Conservation (phyloP, 2,797 vertebrate species). For the Amblyopsis hoosieri region DNA sequence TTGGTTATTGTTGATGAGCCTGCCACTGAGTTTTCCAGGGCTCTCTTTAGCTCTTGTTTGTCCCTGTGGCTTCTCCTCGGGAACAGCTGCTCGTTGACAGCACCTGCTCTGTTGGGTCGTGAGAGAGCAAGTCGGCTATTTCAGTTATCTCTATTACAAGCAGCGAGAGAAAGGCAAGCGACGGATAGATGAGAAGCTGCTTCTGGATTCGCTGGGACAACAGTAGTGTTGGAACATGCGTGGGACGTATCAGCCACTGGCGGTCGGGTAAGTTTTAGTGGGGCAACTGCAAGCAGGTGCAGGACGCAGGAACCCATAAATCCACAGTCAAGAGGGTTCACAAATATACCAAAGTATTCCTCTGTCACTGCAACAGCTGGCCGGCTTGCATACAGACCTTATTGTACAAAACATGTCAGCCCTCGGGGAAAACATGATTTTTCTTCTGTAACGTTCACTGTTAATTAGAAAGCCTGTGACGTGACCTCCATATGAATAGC, state of each 20-base stretch:
- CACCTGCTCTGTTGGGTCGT: slow-evolving; percentile 43
- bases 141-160: slow-evolving; percentile 42
- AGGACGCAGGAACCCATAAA: background rate
- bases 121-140: slow-evolving; percentile 51
- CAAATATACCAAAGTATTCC: slow-evolving; percentile 48
- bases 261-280: slow-evolving; percentile 28
- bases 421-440: too few relatives aligned
- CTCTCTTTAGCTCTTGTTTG: slow-evolving; percentile 17
- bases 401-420: slow-evolving; percentile 11
- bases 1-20: background rate
- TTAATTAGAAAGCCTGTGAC: too few relatives aligned
- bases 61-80: background rate
- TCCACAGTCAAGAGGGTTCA: slow-evolving; percentile 37
- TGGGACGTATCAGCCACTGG: background rate
- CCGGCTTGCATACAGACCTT: slow-evolving; percentile 35
- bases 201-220: slow-evolving; percentile 13
- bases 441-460: too few relatives aligned
- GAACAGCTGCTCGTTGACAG: slow-evolving; percentile 38
- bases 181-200: slow-evolving; percentile 25
- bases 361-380: slow-evolving; percentile 53
- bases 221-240: slow-evolving; percentile 14
- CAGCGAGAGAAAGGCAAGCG: slow-evolving; percentile 7
- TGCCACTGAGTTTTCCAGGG: slow-evolving; percentile 24
- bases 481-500: too few relatives aligned
- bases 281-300: background rate